Conservation (phyloP, 1,140 invertebrate genomes). For the Subanguina moxae region DNA sequence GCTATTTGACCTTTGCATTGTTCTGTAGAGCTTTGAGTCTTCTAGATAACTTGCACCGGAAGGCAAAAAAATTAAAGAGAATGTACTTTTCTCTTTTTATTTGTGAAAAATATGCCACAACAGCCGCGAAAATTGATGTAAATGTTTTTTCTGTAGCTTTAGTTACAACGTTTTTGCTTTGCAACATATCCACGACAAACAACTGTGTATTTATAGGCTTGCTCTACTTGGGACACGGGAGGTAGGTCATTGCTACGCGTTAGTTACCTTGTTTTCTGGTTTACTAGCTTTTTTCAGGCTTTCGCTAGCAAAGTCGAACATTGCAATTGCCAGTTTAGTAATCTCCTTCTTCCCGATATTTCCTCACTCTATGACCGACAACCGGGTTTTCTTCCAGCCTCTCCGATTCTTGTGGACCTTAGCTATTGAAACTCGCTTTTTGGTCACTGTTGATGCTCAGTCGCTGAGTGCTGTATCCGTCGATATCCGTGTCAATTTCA, state of each 20-base stretch:
- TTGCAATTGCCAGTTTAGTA: conserved; percentile 33
- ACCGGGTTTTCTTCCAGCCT: conserved; percentile 40
- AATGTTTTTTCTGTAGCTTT: too few species aligned
- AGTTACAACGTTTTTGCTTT: too few species aligned
- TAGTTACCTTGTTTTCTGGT: background rate
- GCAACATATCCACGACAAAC: too few species aligned
- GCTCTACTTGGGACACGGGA: conserved; percentile 42
- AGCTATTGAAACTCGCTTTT: conserved; percentile 28
- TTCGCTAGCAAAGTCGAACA: conserved; percentile 29
- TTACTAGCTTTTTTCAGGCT: conserved; percentile 16
- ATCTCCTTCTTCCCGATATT: conserved; percentile 43
- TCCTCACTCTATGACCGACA: conserved; percentile 38
- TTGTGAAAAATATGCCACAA: too few species aligned
- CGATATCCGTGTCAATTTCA: background rate
- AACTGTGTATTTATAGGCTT: conserved; percentile 15
- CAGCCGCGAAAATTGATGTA: too few species aligned
- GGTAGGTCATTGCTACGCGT: conserved; percentile 7
- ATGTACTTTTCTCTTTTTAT: too few species aligned
- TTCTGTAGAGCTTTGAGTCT: too few species aligned
- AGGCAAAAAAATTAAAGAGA: too few species aligned
- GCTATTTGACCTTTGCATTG: too few species aligned
- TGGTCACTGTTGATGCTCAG: conserved; percentile 8
- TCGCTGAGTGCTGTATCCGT: background rate
- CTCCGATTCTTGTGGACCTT: conserved; percentile 41
- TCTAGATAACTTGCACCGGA: too few species aligned